Evolutionary conservation across 2,888 invertebrate species (phyloP).

Genomic region (Drosophila pullipes): DNA sequence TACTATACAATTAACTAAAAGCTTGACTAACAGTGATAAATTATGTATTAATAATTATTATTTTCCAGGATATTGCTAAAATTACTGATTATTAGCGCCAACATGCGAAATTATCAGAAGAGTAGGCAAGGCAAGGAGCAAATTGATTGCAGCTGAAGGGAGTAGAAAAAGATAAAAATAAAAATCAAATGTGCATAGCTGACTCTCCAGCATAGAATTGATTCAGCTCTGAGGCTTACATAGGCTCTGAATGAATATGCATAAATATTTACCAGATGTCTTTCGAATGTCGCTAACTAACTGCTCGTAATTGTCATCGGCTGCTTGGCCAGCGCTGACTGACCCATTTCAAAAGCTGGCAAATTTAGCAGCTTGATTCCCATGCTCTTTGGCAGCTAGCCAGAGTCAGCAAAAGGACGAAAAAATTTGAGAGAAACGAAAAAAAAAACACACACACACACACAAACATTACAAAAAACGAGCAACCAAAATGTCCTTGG

Average conservation of each 20-base stretch:
- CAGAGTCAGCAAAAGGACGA: slow-evolving; percentile 21
- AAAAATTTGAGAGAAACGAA: not conserved
- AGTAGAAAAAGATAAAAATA: not conserved
- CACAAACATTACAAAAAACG: slow-evolving; percentile 12
- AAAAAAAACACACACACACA: not conserved
- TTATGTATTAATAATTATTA: not conserved
- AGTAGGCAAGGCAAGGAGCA: not conserved
- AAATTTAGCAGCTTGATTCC: slow-evolving; percentile 36
- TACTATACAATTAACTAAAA: not conserved
- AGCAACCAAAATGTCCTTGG: slow-evolving; percentile 67
- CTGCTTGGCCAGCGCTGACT: slow-evolving; percentile 30
- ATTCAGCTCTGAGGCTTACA: not conserved
- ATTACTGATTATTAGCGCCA: not conserved
- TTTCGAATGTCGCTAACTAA: slow-evolving; percentile 37
- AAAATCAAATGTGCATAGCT: not conserved
- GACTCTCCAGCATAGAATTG: not conserved
- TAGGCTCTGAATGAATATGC: slow-evolving; percentile 33
- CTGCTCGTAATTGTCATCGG: slow-evolving; percentile 28
- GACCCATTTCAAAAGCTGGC: slow-evolving; percentile 52
- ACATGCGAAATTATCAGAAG: not conserved
- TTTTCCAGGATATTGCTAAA: not conserved
- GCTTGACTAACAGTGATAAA: not conserved
- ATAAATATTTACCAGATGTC: slow-evolving; percentile 49
- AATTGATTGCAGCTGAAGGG: slow-evolving; percentile 37
- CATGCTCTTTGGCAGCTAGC: slow-evolving; percentile 49